These are phyloP conservation scores for Circus cinereus DNA, from an alignment of 2,797 vertebrate genomes.

Conservation along the genomic window DNA sequence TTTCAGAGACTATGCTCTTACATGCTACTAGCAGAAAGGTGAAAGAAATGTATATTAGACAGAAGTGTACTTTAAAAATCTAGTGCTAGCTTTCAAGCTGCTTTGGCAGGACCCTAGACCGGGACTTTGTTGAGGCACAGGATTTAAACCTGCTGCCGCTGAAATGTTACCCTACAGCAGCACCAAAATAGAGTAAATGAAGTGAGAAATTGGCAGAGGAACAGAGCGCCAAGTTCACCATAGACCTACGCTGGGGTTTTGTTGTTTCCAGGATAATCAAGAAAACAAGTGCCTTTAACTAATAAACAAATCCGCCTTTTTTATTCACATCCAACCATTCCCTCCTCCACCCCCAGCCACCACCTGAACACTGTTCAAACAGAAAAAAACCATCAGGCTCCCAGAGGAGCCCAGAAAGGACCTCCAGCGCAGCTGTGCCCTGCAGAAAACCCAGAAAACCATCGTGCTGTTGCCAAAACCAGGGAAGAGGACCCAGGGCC, in stretches of 20 bases:
- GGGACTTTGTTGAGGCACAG: neutral
- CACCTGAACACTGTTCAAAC: neutral
- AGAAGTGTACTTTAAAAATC: neutral
- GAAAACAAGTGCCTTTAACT: neutral
- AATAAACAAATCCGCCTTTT: neutral
- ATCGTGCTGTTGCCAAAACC: rapidly evolving
- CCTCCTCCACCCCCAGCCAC: neutral
- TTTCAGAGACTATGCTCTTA: neutral
- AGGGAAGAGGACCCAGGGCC: no score
- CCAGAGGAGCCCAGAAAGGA: neutral
- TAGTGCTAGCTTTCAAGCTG: neutral
- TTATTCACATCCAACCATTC: neutral
- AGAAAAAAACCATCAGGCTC: neutral
- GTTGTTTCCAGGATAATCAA: neutral
- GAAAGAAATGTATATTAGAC: neutral
- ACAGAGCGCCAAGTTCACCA: neutral
- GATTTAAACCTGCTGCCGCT: neutral
- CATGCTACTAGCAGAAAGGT: neutral
- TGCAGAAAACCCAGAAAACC: neutral
- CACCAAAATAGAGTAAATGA: neutral
- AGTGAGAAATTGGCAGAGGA: neutral
- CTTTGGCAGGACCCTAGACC: neutral
- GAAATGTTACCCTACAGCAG: neutral
- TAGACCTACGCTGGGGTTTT: neutral
- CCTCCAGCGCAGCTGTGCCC: rapidly evolving